Conservation (phyloP, 2,888 invertebrate genomes). For the Calliphora vomitoria region DNA sequence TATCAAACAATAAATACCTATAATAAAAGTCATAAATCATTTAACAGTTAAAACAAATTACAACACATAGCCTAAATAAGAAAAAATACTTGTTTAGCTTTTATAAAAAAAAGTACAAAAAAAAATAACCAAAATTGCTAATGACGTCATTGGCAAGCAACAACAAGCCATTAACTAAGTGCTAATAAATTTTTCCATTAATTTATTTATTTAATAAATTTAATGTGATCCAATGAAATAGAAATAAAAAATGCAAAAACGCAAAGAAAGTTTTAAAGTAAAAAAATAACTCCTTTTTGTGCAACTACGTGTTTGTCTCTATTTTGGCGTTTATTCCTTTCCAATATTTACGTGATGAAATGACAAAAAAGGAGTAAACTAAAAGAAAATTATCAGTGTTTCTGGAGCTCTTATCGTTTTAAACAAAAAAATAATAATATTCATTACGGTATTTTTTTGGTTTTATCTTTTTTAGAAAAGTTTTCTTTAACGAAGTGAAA, state of each 20-base stretch:
- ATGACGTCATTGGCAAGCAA: constrained; percentile 62
- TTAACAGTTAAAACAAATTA: background rate
- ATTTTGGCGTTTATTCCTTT: constrained; percentile 11
- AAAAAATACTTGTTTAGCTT: background rate
- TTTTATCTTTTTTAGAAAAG: constrained; percentile 27
- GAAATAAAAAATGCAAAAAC: constrained; percentile 18
- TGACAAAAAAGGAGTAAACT: constrained; percentile 1
- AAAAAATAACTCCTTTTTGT: constrained; percentile 11
- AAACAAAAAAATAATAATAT: background rate
- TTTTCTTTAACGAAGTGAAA: background rate
- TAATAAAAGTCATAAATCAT: background rate
- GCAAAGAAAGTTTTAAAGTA: constrained; percentile 18
- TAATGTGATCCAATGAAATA: background rate
- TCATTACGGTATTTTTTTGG: background rate
- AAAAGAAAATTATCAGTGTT: background rate
- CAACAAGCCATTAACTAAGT: constrained; percentile 32
- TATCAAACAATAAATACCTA: background rate
- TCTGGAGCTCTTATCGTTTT: background rate
- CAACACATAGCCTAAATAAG: background rate
- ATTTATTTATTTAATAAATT: constrained; percentile 14
- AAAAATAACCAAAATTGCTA: background rate
- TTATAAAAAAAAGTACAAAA: background rate
- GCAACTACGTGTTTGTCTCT: constrained; percentile 28
- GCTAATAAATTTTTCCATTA: constrained; percentile 14
- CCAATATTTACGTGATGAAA: constrained; percentile 12